phyloP scores from a whole-genome alignment of 1,140 invertebrate species.

The Euwallacea similis region DNA sequence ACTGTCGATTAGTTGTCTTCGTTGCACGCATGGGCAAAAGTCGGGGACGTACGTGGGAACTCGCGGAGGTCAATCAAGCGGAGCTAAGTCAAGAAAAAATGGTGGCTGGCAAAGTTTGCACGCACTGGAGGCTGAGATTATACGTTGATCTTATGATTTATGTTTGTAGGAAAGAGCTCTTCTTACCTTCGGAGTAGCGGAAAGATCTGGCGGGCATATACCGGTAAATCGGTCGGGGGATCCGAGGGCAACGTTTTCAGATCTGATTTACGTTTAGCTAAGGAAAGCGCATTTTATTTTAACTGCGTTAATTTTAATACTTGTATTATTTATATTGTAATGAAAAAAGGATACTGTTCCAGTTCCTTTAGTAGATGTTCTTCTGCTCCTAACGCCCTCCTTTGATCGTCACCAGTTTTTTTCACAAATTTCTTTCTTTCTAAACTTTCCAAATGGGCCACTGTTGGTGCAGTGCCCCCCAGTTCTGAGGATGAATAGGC shows the following conservation, averaged over 20 bases:
- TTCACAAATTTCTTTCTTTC: slow-evolving; percentile 65
- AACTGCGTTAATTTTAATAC: not conserved
- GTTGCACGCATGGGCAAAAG: slow-evolving; percentile 13
- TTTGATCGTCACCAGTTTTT: slow-evolving; percentile 25
- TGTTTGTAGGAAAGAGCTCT: not conserved
- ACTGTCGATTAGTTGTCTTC: slow-evolving; percentile 27
- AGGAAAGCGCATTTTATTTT: no score
- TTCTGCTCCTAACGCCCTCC: not conserved
- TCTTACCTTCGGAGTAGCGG: slow-evolving; percentile 34
- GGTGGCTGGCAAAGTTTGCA: slow-evolving; percentile 42
- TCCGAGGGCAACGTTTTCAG: no score
- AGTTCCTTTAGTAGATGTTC: not conserved
- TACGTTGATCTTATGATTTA: slow-evolving; percentile 1
- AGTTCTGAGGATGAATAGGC: slow-evolving; percentile 65
- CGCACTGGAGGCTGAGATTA: not conserved
- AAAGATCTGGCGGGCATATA: not conserved
- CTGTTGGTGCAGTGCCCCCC: slow-evolving; percentile 60
- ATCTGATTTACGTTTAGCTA: no score
- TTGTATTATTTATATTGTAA: not conserved
- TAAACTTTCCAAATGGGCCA: slow-evolving; percentile 60
- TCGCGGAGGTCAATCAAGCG: slow-evolving; percentile 29
- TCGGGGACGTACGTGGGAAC: slow-evolving; percentile 7
- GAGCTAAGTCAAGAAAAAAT: slow-evolving; percentile 46
- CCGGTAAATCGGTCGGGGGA: not conserved
- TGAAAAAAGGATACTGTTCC: slow-evolving; percentile 18